Evolutionary conservation across 2,113 vertebrate genomes (phyloP).

Genomic region (Rattus norvegicus): GRCr8 NC_086026.1:44315001-44315500

Average conservation of each 20-base stretch:
- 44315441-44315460: conserved; percentile 36
- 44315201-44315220: too few species aligned
- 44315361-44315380: background rate
- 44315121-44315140: background rate
- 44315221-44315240: too few species aligned
- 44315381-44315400: background rate
- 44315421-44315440: background rate
- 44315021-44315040: background rate
- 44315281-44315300: background rate
- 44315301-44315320: background rate
- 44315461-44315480: background rate
- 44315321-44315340: background rate
- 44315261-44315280: too few species aligned
- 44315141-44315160: background rate
- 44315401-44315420: background rate
- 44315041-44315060: background rate
- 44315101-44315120: background rate
- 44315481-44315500: background rate
- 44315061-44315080: background rate
- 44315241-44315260: too few species aligned
- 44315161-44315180: background rate
- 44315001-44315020: background rate
- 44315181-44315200: background rate
- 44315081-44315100: background rate
- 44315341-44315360: background rate